phyloP scores from a whole-genome alignment of 2,797 vertebrate genomes.

The Oreonectes daqikongensis region DNA sequence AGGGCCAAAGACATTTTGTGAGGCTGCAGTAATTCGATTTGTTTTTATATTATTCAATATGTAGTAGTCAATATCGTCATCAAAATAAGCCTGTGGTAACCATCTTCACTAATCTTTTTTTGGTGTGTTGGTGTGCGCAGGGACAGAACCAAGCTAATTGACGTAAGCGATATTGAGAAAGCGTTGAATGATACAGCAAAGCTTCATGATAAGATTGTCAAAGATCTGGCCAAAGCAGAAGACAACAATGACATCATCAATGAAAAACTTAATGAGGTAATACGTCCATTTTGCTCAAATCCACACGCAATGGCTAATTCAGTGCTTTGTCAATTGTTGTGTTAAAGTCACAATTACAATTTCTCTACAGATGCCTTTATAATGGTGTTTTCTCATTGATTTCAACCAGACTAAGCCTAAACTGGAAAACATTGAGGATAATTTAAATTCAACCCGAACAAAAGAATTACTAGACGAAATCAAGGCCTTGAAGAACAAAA shows the following conservation, averaged over 20 bases:
- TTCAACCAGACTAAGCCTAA: conserved; percentile 72
- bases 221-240: conserved; percentile 63
- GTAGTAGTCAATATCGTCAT: not conserved
- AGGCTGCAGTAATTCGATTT: conserved; percentile 55
- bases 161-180: conserved; percentile 66
- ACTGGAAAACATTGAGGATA: conserved; percentile 62
- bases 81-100: conserved; percentile 1
- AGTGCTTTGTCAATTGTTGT: not conserved
- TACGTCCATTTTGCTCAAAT: not conserved
- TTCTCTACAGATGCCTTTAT: not conserved
- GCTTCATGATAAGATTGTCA: conserved; percentile 68
- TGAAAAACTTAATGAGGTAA: conserved; percentile 73
- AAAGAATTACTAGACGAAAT: conserved; percentile 66
- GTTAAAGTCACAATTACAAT: not conserved
- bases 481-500: conserved; percentile 72
- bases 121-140: conserved; percentile 68
- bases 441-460: conserved; percentile 57
- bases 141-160: conserved; percentile 69
- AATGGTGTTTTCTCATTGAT: not conserved
- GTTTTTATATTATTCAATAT: not conserved
- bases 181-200: conserved; percentile 69
- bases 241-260: conserved; percentile 58
- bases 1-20: conserved; percentile 75
- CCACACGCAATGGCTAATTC: not conserved
- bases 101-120: not conserved